phyloP scores from a whole-genome alignment of 2,888 invertebrate genomes.

The Lymantria monacha region DNA sequence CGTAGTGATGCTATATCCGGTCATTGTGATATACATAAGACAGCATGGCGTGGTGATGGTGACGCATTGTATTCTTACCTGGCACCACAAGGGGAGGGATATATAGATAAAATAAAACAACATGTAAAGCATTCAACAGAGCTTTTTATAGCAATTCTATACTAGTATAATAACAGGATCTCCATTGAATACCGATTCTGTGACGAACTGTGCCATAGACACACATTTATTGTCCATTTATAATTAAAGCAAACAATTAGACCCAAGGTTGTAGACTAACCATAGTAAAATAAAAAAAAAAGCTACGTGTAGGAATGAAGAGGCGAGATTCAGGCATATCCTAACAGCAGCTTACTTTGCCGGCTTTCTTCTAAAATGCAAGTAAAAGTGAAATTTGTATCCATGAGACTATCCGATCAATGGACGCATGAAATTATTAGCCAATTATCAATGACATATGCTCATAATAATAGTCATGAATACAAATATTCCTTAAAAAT shows the following conservation, averaged over 20 bases:
- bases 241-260: neutral
- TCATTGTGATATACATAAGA: no score
- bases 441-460: neutral
- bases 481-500: neutral
- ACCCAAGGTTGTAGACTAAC: neutral
- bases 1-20: no score
- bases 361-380: conserved; percentile 8
- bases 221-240: neutral
- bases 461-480: neutral
- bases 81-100: no score
- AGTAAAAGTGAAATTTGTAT: conserved; percentile 1
- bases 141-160: conserved; percentile 69
- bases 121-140: conserved; percentile 34
- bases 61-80: no score
- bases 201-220: conserved; percentile 1
- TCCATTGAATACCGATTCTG: conserved; percentile 60
- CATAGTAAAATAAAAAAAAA: neutral
- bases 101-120: conserved; percentile 31
- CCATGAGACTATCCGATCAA: neutral
- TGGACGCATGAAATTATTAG: neutral
- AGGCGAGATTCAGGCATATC: conserved; percentile 29
- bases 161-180: conserved; percentile 50
- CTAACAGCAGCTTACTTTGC: conserved; percentile 20
- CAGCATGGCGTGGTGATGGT: no score
- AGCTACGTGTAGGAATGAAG: conserved; percentile 2